Conservation (phyloP, 1,140 invertebrate species). For the Drosophila bifasciata region DNA sequence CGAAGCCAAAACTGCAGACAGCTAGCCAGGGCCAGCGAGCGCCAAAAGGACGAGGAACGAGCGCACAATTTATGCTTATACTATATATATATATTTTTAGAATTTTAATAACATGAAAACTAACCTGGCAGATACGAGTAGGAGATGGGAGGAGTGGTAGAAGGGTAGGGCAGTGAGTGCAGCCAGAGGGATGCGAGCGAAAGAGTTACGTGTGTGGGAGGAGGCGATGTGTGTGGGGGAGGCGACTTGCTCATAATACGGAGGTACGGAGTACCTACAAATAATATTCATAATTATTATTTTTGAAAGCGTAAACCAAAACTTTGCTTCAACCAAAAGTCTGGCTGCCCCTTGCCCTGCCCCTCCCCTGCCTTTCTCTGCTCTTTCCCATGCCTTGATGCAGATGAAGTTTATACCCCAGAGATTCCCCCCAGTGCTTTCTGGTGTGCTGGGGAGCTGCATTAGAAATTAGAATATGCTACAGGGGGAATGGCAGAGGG, state of each 20-base stretch:
- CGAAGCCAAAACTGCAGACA: conserved; percentile 48
- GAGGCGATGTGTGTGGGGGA: not conserved
- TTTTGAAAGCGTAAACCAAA: conserved; percentile 67
- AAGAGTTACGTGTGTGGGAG: not conserved
- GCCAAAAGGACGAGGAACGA: conserved; percentile 17
- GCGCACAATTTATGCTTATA: conserved; percentile 55
- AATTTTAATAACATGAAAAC: conserved; percentile 71
- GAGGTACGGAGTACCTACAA: conserved; percentile 18
- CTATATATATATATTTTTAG: conserved; percentile 79
- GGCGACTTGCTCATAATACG: conserved; percentile 11
- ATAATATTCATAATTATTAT: conserved; percentile 80
- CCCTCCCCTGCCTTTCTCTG: not conserved
- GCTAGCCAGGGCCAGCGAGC: not conserved
- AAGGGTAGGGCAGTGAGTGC: not conserved
- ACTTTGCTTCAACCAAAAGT: conserved; percentile 39
- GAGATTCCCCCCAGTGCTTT: too few species aligned
- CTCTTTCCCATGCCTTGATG: not conserved
- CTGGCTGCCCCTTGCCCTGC: conserved; percentile 9
- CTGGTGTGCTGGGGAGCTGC: conserved; percentile 11
- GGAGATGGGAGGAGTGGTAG: not conserved
- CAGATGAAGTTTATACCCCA: conserved; percentile 42
- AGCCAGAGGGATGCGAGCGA: conserved; percentile 4
- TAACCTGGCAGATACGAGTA: conserved; percentile 36
- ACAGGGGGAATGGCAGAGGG: too few species aligned
- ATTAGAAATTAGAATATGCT: too few species aligned